These are phyloP conservation scores for Danionella cerebrum DNA, from an alignment of 2,113 vertebrate genomes.

Conservation along the genomic window DNA sequence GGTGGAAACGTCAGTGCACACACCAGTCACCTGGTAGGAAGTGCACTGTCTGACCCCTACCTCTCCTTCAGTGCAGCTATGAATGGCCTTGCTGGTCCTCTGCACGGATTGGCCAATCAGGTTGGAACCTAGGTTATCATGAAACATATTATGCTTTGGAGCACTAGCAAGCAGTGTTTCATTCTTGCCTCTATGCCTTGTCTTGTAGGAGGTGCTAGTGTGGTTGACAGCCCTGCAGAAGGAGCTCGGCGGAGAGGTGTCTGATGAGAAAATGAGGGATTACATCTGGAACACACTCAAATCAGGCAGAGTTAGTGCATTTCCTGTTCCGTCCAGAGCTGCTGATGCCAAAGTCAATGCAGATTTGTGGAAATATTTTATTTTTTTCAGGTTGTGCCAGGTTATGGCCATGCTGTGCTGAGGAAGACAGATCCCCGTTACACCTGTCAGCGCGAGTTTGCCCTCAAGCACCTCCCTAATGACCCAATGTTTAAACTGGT, in stretches of 20 bases:
- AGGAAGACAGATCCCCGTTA: slow-evolving; percentile 92
- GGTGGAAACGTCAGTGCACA: slow-evolving; percentile 95
- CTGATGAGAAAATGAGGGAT: slow-evolving; percentile 84
- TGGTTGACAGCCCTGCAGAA: slow-evolving; percentile 92
- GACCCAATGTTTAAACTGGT: slow-evolving; percentile 92
- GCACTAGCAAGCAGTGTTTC: neutral
- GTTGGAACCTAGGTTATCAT: slow-evolving; percentile 50
- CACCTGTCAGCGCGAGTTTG: slow-evolving; percentile 88
- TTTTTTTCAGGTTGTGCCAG: slow-evolving; percentile 80
- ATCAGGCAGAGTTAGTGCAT: slow-evolving; percentile 80
- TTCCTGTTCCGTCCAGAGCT: too few species aligned
- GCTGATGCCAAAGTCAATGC: neutral
- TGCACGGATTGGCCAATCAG: slow-evolving; percentile 95
- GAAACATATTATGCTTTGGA: neutral
- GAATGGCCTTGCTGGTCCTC: slow-evolving; percentile 89
- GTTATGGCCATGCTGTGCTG: slow-evolving; percentile 88
- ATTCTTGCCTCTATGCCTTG: neutral
- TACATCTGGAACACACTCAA: slow-evolving; percentile 99
- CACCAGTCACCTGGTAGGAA: slow-evolving; percentile 90
- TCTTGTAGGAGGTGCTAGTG: slow-evolving; percentile 82
- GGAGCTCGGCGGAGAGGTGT: slow-evolving; percentile 87
- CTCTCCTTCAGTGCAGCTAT: slow-evolving; percentile 90
- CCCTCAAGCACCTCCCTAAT: slow-evolving; percentile 87
- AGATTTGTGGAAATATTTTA: too few species aligned
- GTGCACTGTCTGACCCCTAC: slow-evolving; percentile 89